Percentiles rank a stretch among this genome's conserved stretches.
These are phyloP conservation scores for Nerophis lumbriciformis DNA, from an alignment of 2,113 vertebrate genomes.

Conservation along the genomic window DNA sequence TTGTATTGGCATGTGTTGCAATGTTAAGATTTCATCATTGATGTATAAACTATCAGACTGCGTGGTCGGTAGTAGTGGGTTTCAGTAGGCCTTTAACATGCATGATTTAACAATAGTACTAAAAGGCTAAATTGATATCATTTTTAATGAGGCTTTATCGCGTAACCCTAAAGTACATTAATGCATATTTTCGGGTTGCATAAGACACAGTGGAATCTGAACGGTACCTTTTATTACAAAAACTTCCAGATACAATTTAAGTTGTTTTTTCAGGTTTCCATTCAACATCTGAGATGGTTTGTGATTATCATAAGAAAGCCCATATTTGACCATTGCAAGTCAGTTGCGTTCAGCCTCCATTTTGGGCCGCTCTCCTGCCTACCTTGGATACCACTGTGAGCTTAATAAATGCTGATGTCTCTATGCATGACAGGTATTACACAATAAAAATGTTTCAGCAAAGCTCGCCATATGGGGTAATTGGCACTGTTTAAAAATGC, in stretches of 20 bases:
- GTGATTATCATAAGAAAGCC: slow-evolving; percentile 62
- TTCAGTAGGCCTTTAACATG: no score
- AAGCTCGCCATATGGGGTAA: slow-evolving; percentile 73
- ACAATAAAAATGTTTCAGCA: slow-evolving; percentile 73
- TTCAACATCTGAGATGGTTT: slow-evolving; percentile 40
- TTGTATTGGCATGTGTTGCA: no score
- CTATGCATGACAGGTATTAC: slow-evolving; percentile 68
- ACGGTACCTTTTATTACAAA: background rate
- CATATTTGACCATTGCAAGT: slow-evolving; percentile 57
- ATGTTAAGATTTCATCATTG: no score
- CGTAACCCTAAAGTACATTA: background rate
- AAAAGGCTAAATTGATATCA: no score
- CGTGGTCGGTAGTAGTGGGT: no score
- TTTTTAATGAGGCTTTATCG: no score
- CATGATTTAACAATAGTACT: no score
- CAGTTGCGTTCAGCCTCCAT: slow-evolving; percentile 58
- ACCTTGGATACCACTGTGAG: slow-evolving; percentile 59
- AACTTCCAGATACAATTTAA: slow-evolving; percentile 10
- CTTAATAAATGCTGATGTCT: slow-evolving; percentile 72
- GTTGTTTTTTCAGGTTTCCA: slow-evolving; percentile 34
- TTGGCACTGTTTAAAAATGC: slow-evolving; percentile 76
- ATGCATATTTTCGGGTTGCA: background rate
- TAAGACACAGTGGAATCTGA: background rate
- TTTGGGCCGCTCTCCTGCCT: slow-evolving; percentile 41
- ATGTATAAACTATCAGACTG: no score